These are phyloP conservation scores for Melieria omissa DNA, from an alignment of 2,888 invertebrate genomes.

Conservation along the genomic window DNA sequence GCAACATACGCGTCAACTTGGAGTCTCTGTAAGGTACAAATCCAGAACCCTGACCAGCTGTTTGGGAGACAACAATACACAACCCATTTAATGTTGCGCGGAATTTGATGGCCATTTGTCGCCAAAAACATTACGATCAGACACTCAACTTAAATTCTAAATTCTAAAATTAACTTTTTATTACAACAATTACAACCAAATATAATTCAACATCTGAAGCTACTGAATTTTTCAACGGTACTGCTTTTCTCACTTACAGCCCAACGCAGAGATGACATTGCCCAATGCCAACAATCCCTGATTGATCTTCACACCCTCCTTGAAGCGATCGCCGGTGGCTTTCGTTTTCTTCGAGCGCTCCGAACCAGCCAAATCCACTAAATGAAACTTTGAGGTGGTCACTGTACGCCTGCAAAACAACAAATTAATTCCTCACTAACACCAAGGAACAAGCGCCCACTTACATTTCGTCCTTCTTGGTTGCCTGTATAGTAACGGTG, in stretches of 20 bases:
- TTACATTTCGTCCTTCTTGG: conserved; percentile 73
- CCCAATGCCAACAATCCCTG: conserved; percentile 90
- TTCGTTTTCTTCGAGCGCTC: conserved; percentile 91
- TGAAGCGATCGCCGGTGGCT: conserved; percentile 87
- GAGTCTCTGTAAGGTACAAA: conserved; percentile 93
- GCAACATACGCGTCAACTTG: conserved; percentile 88
- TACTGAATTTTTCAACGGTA: neutral
- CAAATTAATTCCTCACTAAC: too few relatives aligned
- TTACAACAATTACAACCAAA: neutral
- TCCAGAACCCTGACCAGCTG: conserved; percentile 67
- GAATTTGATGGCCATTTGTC: neutral
- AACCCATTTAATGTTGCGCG: neutral
- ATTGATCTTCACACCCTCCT: conserved; percentile 93
- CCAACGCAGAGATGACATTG: conserved; percentile 93
- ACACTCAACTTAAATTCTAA: too few relatives aligned
- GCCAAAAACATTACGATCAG: too few relatives aligned
- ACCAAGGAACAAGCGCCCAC: conserved; percentile 47
- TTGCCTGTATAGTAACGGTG: conserved; percentile 77
- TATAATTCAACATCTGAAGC: neutral
- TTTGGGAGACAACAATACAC: neutral
- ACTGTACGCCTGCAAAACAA: conserved; percentile 71
- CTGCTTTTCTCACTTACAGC: conserved; percentile 70
- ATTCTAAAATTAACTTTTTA: neutral
- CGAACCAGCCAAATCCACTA: conserved; percentile 93
- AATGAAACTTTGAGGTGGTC: conserved; percentile 85